Evolutionary conservation across 64 coral and sea anemone genomes (phyloP), one percentile per base, ranked within the genome.

Genomic region (Porites lutea): DNA sequence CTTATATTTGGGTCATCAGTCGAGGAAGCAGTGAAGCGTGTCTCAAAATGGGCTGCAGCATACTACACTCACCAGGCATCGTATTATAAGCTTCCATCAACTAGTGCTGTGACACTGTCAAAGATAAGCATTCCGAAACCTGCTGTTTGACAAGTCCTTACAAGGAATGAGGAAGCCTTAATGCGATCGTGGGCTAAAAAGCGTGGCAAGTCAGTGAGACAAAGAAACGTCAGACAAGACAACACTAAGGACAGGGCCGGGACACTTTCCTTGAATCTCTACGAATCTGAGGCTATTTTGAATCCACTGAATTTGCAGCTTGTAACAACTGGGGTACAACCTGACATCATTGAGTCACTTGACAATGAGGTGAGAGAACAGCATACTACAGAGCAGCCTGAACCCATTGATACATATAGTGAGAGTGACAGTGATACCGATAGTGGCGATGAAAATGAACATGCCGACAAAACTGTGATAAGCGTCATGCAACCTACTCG

Each of bases 261-360:
- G 83, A 88, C 84, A 88, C 84, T 93, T 13, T 85, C 92, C 82
- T 82, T 93, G 60, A 93, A 93, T 60, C 72, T 88, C 55, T 89
- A 94, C 65, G 50, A 87, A 94, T 50, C 67, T 57, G 75, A 87
- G n/a, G 67, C 60, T 76, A 73, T 93, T 67, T 68, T 86, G 20
- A 87, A 93, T 87, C 82, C 91, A 63, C 22, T 93, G 54, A 63
- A 93, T 79, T 93, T 93, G 74, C 21, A 92, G 71, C 48, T 87
- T 43, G 60, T 87, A 44, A 46, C 13, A 80, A 7, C 52, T 52
- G 72, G 59, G 6, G 87, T 78, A 19, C 79, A 82, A 61, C 18
- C 16, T 60, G 79, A 59, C 75, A 75, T 62, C 59, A 62, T 46
- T 48, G 51, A 90, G 75, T 64, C 54, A 66, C 55, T 65, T 80